Evolutionary conservation across 1,140 invertebrate species (phyloP), one percentile per base, ranked within the genome.

Genomic region (Penaeus vannamei): DNA sequence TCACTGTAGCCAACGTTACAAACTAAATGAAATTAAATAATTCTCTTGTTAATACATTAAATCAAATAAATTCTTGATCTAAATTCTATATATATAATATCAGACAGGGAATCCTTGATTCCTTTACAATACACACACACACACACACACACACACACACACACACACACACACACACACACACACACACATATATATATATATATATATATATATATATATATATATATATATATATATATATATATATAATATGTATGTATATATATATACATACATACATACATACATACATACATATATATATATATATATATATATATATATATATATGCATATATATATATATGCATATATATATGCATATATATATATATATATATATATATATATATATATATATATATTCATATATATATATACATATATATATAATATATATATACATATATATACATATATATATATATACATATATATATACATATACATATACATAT

Each of bases 401-500:
- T 32, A 14, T 76, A 32, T 32, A 32, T 76, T 14, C 14, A 32
- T 76, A 32, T 36, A 32, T 14, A 32, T 36, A 32, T 76, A 32
- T 76, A 32, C 14, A 1, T 32, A 32, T 76, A 32, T 76, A 32
- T 76, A 32, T 76, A 32, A 46, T 46, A 46, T 46, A 46, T 46
- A 46, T 42, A 72, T 72, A 72, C n/a, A 72, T 72, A 72, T 72
- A 72, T 23, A 72, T 20, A 72, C n/a, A 72, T 72, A 72, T 72
- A 23, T 72, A 72, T 72, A 23, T 20, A 72, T 20, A 72, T 72
- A 72, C n/a, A 72, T 72, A 72, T 72, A 72, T 72, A 72, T 72
- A 72, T 72, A 72, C n/a, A 72, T 72, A 72, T 72, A 72, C n/a
- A 72, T 72, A 72, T 72, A 72, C n/a, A 72, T 72, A 72, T 72